A percentile compares a stretch with the other conserved stretches of the same genome.
Conservation (phyloP, 1,140 invertebrate genomes). For the Rhizoglyphus robini region DNA sequence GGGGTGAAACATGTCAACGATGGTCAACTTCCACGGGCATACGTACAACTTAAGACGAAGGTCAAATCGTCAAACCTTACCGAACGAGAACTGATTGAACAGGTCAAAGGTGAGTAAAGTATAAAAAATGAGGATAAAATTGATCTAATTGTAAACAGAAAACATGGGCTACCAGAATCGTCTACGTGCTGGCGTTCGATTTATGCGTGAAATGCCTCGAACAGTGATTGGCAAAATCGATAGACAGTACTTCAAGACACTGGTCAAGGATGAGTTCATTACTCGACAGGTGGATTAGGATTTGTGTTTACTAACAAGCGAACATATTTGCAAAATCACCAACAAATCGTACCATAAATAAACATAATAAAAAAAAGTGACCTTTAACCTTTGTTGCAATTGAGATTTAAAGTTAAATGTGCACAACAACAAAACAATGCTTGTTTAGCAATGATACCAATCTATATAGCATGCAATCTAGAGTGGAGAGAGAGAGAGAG, state of each 20-base stretch:
- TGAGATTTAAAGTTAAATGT: too few relatives aligned
- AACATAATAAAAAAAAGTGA: too few relatives aligned
- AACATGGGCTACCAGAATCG: conserved; percentile 30
- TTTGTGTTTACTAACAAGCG: too few relatives aligned
- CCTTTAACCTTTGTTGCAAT: too few relatives aligned
- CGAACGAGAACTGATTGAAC: conserved; percentile 21
- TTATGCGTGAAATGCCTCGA: conserved; percentile 30
- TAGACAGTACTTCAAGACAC: background rate
- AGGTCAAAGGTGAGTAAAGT: conserved; percentile 8
- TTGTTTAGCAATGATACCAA: too few relatives aligned
- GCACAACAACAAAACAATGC: too few relatives aligned
- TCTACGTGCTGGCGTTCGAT: conserved; percentile 31
- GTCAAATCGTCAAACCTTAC: conserved; percentile 2
- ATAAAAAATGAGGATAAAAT: background rate
- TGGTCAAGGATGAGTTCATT: background rate
- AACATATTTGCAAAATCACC: too few relatives aligned
- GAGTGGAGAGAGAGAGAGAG: too few relatives aligned
- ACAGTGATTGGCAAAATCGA: conserved; percentile 29
- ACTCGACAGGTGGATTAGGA: background rate
- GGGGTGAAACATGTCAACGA: conserved; percentile 75
- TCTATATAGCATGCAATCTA: too few relatives aligned
- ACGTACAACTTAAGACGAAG: conserved; percentile 25
- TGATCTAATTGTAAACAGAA: conserved; percentile 18
- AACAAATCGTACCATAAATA: too few relatives aligned
- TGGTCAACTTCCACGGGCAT: conserved; percentile 57